Base-by-base conservation (phyloP, 2,888 invertebrate species). In the Epicampocera succincta region DNA sequence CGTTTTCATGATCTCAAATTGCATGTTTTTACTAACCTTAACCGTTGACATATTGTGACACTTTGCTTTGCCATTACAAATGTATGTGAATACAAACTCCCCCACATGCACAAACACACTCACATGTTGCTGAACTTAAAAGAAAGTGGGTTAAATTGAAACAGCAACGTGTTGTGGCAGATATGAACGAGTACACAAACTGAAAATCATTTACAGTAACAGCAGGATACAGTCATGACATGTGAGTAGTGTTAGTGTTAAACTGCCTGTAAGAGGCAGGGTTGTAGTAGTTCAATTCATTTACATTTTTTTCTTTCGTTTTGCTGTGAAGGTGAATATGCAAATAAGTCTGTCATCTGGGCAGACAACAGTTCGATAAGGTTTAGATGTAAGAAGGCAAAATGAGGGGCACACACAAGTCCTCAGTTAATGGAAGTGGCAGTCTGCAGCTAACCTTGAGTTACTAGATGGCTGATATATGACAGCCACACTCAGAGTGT, bases 11-110 rank as follows among this genome's bases (percentile, higher is more conserved):
- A 38, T n/a, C 46, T 65, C n/a, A 56, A 65, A 48, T 38, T 75
- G 29, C 29, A 66, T 61, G 48, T 42, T 33, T 42, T n/a, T n/a
- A n/a, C n/a, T n/a, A 11, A 44, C n/a, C 25, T 33, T 38, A 38
- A 38, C 21, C 21, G 33, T 65, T 66, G 58, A 48, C 56, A 66
- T 52, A 66, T 66, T 42, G 58, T 75, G 65, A 50, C 66, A 58
- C 46, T 11, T 66, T 33, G 3, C 19, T 60, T 71, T 17, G 4
- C 8, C 8, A 12, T 1, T 1, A 33, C 3, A 33, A 33, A 33
- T 33, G 8, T 33, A 33, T 33, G 33, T 33, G 8, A 46, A 9
- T 56, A 3, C n/a, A 19, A 33, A 4, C 8, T 15, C 25, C 13
- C 12, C 8, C 33, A 48, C 19, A 38, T 29, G 8, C 3, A 65